Conservation (phyloP, 2,113 vertebrate species). For the Corythoichthys intestinalis region DNA sequence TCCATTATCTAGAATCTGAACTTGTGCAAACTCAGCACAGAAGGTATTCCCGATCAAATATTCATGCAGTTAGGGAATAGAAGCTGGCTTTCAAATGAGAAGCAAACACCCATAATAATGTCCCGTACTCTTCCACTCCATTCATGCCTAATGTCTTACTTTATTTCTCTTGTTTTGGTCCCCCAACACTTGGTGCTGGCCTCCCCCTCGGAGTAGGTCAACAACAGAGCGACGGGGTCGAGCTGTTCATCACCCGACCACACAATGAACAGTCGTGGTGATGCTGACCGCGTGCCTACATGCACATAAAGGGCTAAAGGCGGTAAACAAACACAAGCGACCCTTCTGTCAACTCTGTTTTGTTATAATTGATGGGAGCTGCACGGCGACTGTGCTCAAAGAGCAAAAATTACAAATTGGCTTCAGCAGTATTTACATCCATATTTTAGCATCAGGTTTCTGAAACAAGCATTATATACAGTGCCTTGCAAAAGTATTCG, state of each 20-base stretch:
- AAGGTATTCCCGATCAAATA: conserved; percentile 37
- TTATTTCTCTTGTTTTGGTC: not conserved
- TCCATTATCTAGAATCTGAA: conserved; percentile 9
- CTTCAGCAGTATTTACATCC: not conserved
- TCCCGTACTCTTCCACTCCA: not conserved
- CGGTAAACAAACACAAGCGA: conserved; percentile 45
- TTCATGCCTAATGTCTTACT: not conserved
- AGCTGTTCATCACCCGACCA: conserved; percentile 34
- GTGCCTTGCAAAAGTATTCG: no score
- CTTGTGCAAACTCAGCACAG: conserved; percentile 11
- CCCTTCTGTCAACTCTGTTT: conserved; percentile 28
- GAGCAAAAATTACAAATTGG: not conserved
- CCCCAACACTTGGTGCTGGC: not conserved
- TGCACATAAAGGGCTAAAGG: conserved; percentile 33
- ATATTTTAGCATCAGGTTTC: not conserved
- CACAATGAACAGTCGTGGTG: conserved; percentile 39
- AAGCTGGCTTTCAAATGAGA: conserved; percentile 21
- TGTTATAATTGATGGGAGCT: conserved; percentile 20
- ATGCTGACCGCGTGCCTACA: conserved; percentile 15
- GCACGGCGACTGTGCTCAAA: not conserved
- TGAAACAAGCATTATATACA: no score
- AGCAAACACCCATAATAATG: not conserved
- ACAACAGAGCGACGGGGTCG: conserved; percentile 28
- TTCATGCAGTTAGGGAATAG: conserved; percentile 28
- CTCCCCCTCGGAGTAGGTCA: conserved; percentile 12